Evolutionary conservation across 2,113 vertebrate species (phyloP), one percentile per base, ranked within the genome.

Genomic region (Thamnophis sirtalis): DNA sequence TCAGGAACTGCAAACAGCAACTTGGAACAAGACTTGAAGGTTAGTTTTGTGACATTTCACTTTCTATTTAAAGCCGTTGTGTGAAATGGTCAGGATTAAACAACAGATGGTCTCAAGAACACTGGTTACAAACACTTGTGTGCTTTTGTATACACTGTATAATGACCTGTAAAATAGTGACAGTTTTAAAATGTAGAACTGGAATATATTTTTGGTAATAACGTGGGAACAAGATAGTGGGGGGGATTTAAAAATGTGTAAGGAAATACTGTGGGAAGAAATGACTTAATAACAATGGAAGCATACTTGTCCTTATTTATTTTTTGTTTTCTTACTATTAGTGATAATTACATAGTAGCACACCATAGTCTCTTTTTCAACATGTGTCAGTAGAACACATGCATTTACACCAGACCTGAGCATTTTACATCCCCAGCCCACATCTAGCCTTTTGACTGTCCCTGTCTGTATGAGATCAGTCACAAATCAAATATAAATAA

Each of bases 41-140:
- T 94, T 55, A 0, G 90, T 94, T 93, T 95, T 91, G 63, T 92
- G 49, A 1, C 0, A 87, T 6, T 87, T 92, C 22, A 43, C 58
- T 91, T 4, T n/a, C n/a, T 56, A 43, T 56, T 88, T 43, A 26
- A 85, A 93, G 87, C 1, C 0, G 9, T 89, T 2, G 1, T 49
- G 48, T 43, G 10, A 89, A 26, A 9, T 91, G 0, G 0, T 0
- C 28, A 93, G 50, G 43, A 51, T 43, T 89, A 84, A 89, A 4
- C 89, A 21, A 51, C 1, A 91, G 68, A 86, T 0, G 50, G 0
- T 54, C 88, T 17, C 51, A 91, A 80, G 43, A 91, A 90, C 49
- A 84, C 53, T 48, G 89, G 38, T 43, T 53, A 7, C 11, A 90
- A 90, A 54, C 28, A 84, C 84, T 56, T 4, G 51, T 43, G 33